Evolutionary conservation across 2,113 vertebrate genomes (phyloP).

Genomic region (Nothobranchius furzeri): DNA sequence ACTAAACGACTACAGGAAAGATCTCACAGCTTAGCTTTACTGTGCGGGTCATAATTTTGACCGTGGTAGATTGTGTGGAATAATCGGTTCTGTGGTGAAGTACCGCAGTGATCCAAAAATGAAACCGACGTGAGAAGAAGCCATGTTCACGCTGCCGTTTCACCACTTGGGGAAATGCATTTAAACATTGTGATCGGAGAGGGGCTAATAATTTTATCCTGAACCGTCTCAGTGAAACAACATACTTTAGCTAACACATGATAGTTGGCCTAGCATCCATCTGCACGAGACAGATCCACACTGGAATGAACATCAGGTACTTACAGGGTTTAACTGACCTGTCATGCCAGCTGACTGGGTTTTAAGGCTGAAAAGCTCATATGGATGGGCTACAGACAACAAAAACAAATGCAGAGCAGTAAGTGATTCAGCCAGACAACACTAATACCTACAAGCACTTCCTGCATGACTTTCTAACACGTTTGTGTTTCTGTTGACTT

Average conservation of each 20-base stretch:
- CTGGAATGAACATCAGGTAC: constrained; percentile 86
- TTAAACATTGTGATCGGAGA: too few relatives aligned
- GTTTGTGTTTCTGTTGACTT: not conserved
- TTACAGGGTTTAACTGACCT: constrained; percentile 97
- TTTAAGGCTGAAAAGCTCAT: constrained; percentile 87
- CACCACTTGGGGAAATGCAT: too few relatives aligned
- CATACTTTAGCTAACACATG: not conserved
- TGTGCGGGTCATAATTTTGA: too few relatives aligned
- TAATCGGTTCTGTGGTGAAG: too few relatives aligned
- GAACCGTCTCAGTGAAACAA: not conserved
- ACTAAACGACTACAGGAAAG: too few relatives aligned
- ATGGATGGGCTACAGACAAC: constrained; percentile 88
- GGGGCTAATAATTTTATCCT: too few relatives aligned
- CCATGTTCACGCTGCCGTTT: too few relatives aligned
- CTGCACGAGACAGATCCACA: constrained; percentile 50
- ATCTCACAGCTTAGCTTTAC: too few relatives aligned
- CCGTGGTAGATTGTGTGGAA: too few relatives aligned
- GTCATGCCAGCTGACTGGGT: constrained; percentile 91
- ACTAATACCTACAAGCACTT: not conserved
- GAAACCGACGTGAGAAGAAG: too few relatives aligned
- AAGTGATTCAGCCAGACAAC: constrained; percentile 54
- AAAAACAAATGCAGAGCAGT: constrained; percentile 86
- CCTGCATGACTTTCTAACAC: not conserved
- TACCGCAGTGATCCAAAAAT: too few relatives aligned
- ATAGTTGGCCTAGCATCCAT: constrained; percentile 20